phyloP scores from a whole-genome alignment of 2,888 invertebrate species.

The Amblyjoppa fuscipennis region DNA sequence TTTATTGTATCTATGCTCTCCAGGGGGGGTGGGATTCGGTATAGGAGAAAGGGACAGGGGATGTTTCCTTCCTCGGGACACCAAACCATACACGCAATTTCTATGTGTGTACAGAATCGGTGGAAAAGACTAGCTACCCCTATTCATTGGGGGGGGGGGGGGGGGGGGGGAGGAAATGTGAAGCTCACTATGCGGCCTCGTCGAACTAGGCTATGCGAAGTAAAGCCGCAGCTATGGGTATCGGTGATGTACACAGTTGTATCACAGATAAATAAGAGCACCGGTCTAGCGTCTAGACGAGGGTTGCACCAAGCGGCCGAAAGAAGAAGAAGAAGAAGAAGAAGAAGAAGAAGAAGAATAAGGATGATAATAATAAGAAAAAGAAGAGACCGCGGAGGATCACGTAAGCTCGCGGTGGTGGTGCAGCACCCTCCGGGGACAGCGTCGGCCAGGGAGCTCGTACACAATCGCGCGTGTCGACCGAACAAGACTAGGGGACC shows the following conservation, averaged over 20 bases:
- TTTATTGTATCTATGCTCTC: slow-evolving; percentile 73
- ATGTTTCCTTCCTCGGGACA: slow-evolving; percentile 48
- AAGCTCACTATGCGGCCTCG: slow-evolving; percentile 25
- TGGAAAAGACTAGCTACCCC: slow-evolving; percentile 6
- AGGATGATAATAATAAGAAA: slow-evolving; percentile 19
- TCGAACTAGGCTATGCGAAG: slow-evolving; percentile 48
- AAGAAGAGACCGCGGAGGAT: slow-evolving; percentile 13
- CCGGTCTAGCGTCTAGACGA: slow-evolving; percentile 61
- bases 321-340: slow-evolving; percentile 37
- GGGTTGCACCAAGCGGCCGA: slow-evolving; percentile 46
- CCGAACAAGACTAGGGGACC: slow-evolving; percentile 53
- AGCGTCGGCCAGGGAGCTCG: slow-evolving; percentile 9
- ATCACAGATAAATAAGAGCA: slow-evolving; percentile 44
- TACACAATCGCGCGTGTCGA: slow-evolving; percentile 55
- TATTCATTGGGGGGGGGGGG: slow-evolving; percentile 16
- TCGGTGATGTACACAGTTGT: slow-evolving; percentile 17
- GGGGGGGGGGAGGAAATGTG: background rate
- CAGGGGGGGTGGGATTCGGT: slow-evolving; percentile 51
- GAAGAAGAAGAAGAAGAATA: slow-evolving; percentile 28
- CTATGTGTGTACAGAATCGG: slow-evolving; percentile 9
- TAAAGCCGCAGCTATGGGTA: background rate
- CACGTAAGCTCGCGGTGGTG: slow-evolving; percentile 53
- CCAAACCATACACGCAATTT: slow-evolving; percentile 11
- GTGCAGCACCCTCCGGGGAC: slow-evolving; percentile 34
- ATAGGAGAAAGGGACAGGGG: slow-evolving; percentile 45